phyloP scores from a whole-genome alignment of 1,140 invertebrate genomes.

The Mya arenaria region DNA sequence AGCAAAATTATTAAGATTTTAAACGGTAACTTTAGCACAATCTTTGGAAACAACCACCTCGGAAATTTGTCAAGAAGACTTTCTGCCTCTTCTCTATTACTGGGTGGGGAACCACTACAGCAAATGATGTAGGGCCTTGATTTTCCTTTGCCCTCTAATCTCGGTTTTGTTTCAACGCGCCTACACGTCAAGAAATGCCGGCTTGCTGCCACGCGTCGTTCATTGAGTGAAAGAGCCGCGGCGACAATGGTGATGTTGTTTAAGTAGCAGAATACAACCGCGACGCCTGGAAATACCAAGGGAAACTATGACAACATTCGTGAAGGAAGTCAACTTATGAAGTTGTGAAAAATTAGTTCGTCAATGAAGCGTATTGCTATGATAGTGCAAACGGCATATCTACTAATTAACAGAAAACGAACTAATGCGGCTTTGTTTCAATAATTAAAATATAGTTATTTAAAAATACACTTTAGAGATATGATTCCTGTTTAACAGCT shows the following conservation, averaged over 20 bases:
- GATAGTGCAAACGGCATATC: too few species aligned
- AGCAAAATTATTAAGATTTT: conserved; percentile 87
- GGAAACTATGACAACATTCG: not conserved
- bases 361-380: not conserved
- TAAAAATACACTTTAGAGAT: not conserved
- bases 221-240: conserved; percentile 52
- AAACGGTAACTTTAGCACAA: conserved; percentile 82
- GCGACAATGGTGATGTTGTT: conserved; percentile 49
- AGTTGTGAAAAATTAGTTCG: not conserved
- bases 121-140: conserved; percentile 21
- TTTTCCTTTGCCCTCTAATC: not conserved
- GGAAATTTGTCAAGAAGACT: conserved; percentile 50
- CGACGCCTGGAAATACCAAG: conserved; percentile 33
- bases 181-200: conserved; percentile 53
- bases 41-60: conserved; percentile 42
- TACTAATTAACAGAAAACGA: not conserved
- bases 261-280: conserved; percentile 54
- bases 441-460: not conserved
- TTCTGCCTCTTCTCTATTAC: conserved; percentile 20
- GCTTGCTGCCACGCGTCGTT: conserved; percentile 26
- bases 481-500: not conserved
- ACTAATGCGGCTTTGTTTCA: not conserved
- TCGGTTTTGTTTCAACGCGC: conserved; percentile 3
- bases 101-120: conserved; percentile 30
- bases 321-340: not conserved